These are phyloP conservation scores for Ectemnius lituratus DNA, from an alignment of 2,888 invertebrate species.

Conservation along the genomic window DNA sequence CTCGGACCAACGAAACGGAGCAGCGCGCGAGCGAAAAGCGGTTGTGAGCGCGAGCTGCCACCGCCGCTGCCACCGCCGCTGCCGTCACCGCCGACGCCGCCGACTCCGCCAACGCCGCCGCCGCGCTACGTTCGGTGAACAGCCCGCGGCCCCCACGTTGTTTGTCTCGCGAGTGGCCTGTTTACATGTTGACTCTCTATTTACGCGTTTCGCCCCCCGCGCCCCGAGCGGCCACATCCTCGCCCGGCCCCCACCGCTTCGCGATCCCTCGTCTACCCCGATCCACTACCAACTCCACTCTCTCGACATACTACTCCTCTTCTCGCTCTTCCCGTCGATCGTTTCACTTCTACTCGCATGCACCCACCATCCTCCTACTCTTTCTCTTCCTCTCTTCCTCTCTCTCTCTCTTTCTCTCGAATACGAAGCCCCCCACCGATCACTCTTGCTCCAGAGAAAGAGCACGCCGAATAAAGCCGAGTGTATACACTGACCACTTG, in stretches of 20 bases:
- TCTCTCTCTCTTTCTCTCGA: not conserved
- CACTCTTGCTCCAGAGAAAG: slow-evolving; percentile 16
- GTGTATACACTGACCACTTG: slow-evolving; percentile 46
- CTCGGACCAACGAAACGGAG: slow-evolving; percentile 3
- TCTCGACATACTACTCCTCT: slow-evolving; percentile 17
- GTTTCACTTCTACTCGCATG: slow-evolving; percentile 36
- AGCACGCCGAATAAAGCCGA: slow-evolving; percentile 56
- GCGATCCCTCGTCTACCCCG: slow-evolving; percentile 21
- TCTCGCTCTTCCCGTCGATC: slow-evolving; percentile 38
- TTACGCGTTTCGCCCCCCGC: slow-evolving; percentile 74
- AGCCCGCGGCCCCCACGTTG: slow-evolving; percentile 77
- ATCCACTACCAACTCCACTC: no score
- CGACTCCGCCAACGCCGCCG: not conserved
- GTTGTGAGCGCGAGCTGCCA: slow-evolving; percentile 40
- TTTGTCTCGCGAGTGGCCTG: slow-evolving; percentile 78
- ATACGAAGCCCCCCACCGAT: not conserved
- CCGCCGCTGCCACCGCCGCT: slow-evolving; percentile 17
- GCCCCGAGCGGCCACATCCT: slow-evolving; percentile 9
- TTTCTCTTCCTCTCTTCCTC: slow-evolving; percentile 35
- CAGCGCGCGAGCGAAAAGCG: slow-evolving; percentile 10
- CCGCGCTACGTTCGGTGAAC: slow-evolving; percentile 67
- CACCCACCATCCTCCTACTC: slow-evolving; percentile 16
- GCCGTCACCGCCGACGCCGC: slow-evolving; percentile 1
- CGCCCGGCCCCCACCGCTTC: slow-evolving; percentile 57
- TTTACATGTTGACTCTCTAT: slow-evolving; percentile 78